Percentiles rank a stretch among this genome's conserved stretches.
Conservation (phyloP, 2,113 vertebrate species). For the Chloebia gouldiae region DNA sequence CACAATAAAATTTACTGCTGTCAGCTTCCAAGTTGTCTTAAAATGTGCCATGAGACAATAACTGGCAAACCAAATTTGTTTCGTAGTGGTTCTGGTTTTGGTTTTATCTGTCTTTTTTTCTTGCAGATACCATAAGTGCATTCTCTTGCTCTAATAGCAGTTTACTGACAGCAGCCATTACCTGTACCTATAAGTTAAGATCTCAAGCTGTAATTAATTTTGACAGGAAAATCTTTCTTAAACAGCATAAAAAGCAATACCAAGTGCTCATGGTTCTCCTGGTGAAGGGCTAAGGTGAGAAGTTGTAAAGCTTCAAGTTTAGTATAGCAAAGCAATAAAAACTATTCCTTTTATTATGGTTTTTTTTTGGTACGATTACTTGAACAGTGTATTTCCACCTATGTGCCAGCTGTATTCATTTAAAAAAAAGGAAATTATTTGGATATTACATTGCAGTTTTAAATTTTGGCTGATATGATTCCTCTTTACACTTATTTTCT, state of each 20-base stretch:
- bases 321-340: neutral
- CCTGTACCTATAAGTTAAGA: neutral
- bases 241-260: neutral
- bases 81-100: neutral
- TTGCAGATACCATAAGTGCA: neutral
- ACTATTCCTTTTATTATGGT: neutral
- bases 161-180: slow-evolving; percentile 25
- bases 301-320: neutral
- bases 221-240: neutral
- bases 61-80: neutral
- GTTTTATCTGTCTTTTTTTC: neutral
- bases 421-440: neutral
- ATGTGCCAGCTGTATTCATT: neutral
- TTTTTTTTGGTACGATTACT: neutral
- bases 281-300: neutral
- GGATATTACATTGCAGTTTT: neutral
- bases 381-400: neutral
- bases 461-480: neutral
- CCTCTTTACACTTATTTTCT: neutral
- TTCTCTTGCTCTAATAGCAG: neutral
- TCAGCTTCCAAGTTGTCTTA: neutral
- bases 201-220: neutral
- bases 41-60: slow-evolving; percentile 18
- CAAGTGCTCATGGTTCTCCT: neutral
- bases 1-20: neutral